Evolutionary conservation across 2,888 invertebrate species (phyloP).

Genomic region (Athalia circularis): DNA sequence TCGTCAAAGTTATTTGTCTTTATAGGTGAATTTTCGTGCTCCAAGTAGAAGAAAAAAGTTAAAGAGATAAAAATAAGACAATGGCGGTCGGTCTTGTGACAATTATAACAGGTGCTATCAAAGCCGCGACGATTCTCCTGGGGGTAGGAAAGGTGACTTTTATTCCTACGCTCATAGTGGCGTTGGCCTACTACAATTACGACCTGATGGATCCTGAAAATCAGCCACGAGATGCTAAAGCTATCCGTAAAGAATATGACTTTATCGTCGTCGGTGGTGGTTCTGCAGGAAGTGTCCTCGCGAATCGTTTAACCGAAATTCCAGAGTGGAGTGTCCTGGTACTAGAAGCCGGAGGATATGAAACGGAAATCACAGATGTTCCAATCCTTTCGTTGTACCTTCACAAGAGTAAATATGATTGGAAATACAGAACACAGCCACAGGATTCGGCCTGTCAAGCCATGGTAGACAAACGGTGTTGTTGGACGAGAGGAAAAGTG

Average conservation of each 20-base stretch:
- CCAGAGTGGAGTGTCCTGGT: conserved; percentile 87
- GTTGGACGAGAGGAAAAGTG: conserved; percentile 92
- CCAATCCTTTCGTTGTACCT: conserved; percentile 90
- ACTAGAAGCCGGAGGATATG: conserved; percentile 91
- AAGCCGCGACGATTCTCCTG: conserved; percentile 82
- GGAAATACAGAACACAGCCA: conserved; percentile 93
- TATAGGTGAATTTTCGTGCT: background rate
- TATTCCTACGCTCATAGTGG: conserved; percentile 84
- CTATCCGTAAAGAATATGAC: conserved; percentile 84
- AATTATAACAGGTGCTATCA: conserved; percentile 81
- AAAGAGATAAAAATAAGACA: conserved; percentile 32
- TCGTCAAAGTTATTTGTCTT: no score
- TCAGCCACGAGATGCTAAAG: conserved; percentile 80
- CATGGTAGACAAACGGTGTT: conserved; percentile 88
- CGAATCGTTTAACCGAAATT: conserved; percentile 87
- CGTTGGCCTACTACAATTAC: conserved; percentile 89
- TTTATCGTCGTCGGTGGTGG: conserved; percentile 90
- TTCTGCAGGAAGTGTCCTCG: conserved; percentile 89
- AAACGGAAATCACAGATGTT: conserved; percentile 91
- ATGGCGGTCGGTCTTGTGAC: conserved; percentile 70
- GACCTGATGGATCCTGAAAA: conserved; percentile 91
- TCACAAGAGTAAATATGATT: conserved; percentile 92
- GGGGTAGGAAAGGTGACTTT: conserved; percentile 84
- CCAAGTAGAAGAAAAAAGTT: background rate
- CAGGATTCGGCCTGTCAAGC: conserved; percentile 90